Evolutionary conservation across 2,113 vertebrate genomes (phyloP).

Genomic region (Pluvialis apricaria): DNA sequence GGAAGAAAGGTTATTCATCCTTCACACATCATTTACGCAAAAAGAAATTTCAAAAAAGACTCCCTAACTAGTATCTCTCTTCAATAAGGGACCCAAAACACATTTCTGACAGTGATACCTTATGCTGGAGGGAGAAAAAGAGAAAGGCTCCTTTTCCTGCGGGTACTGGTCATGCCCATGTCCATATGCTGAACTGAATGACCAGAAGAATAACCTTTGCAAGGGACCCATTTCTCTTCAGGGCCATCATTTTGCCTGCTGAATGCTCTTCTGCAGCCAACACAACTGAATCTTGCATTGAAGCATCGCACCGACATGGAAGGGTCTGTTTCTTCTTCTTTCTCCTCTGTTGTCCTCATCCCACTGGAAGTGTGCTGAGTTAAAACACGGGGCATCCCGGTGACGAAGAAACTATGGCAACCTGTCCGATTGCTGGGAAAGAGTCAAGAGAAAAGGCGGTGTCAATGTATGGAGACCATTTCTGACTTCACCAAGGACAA

Average conservation of each 20-base stretch:
- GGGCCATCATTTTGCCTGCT: neutral
- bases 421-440: rapidly evolving
- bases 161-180: neutral
- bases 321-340: neutral
- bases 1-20: neutral
- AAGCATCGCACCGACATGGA: neutral
- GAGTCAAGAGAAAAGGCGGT: neutral
- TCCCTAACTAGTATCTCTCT: neutral
- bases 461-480: neutral
- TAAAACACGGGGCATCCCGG: neutral
- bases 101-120: neutral
- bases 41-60: neutral
- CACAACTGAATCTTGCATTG: neutral
- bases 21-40: neutral
- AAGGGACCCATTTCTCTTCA: neutral
- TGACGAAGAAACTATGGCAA: rapidly evolving
- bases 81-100: neutral
- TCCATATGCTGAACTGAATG: neutral
- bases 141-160: neutral
- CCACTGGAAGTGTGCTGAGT: neutral
- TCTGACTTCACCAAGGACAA: neutral
- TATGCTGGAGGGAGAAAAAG: neutral
- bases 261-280: neutral
- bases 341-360: neutral
- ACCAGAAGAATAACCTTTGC: neutral